phyloP scores from a whole-genome alignment of 2,113 vertebrate genomes.

The Pica pica region DNA sequence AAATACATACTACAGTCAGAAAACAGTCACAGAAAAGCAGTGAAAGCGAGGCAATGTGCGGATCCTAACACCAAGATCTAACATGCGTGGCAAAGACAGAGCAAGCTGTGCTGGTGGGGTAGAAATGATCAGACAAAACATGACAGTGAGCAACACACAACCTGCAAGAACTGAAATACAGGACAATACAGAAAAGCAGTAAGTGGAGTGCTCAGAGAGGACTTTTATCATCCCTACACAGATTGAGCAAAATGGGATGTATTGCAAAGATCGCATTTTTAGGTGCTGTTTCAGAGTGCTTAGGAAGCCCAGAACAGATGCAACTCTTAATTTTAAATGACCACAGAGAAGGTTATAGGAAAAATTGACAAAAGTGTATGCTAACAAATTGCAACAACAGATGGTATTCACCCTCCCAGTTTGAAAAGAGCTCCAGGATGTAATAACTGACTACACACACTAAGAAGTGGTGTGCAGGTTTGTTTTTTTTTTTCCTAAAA shows the following conservation, averaged over 20 bases:
- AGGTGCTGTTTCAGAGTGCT: neutral
- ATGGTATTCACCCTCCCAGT: neutral
- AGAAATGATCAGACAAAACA: neutral
- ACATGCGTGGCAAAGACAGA: neutral
- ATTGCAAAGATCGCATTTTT: neutral
- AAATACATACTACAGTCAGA: neutral
- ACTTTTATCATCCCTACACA: neutral
- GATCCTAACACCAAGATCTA: neutral
- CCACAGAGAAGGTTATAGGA: constrained; percentile 6
- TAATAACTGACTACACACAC: neutral
- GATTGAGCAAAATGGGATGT: neutral
- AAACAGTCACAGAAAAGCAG: neutral
- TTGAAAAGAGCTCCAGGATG: neutral
- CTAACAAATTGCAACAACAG: constrained; percentile 27
- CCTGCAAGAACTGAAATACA: neutral
- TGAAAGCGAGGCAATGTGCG: neutral
- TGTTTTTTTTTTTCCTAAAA: neutral
- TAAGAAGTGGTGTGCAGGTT: neutral
- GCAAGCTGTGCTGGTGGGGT: neutral
- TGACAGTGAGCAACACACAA: neutral
- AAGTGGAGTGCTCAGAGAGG: neutral
- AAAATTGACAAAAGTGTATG: constrained; percentile 8
- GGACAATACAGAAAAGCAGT: neutral
- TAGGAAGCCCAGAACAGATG: constrained; percentile 9
- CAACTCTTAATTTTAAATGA: constrained; percentile 39